Evolutionary conservation across 2,113 vertebrate species (phyloP), one percentile per base, ranked within the genome.

Genomic region (Tetraodon nigroviridis): DNA sequence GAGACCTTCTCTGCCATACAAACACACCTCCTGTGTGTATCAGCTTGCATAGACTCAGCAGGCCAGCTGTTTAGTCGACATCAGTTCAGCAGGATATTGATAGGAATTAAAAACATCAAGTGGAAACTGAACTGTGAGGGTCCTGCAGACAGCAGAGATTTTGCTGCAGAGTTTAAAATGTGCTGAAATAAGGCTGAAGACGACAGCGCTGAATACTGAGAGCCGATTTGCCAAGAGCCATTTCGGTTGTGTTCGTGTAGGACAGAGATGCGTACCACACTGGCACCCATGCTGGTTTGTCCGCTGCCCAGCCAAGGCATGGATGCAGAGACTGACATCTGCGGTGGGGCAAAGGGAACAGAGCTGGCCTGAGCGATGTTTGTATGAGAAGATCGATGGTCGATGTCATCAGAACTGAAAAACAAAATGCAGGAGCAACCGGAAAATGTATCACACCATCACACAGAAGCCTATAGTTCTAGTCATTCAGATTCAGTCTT

Each of bases 291-390:
- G 90, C 93, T 97, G 14, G 97, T 99, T 61, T 98, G 97, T 7
- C 97, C 97, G 0, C 91, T 97, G 80, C 97, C 97, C 2, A 99
- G 83, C 97, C 97, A 99, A 0, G 97, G 97, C 94, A 98, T 93
- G 17, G 97, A 96, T 0, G 94, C 89, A 14, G 93, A 93, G 1
- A 93, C 92, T 0, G 91, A 86, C 67, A 92, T 93, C 61, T 94
- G 94, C 3, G 68, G 89, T 3, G 92, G 86, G 11, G 92, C 83
- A 59, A 94, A 94, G 0, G 93, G 79, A 0, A 86, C 67, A 0
- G 91, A 63, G 63, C 89, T 89, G 4, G 94, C 79, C 63, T 97
- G 94, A 60, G 94, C 92, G 2, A 97, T 92, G 12, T 95, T 94
- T 51, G 94, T 94, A 42, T 94, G 94, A 48, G 96, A 98, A 4